phyloP scores from a whole-genome alignment of 2,888 invertebrate species.

The Eupelmus urozonus region DNA sequence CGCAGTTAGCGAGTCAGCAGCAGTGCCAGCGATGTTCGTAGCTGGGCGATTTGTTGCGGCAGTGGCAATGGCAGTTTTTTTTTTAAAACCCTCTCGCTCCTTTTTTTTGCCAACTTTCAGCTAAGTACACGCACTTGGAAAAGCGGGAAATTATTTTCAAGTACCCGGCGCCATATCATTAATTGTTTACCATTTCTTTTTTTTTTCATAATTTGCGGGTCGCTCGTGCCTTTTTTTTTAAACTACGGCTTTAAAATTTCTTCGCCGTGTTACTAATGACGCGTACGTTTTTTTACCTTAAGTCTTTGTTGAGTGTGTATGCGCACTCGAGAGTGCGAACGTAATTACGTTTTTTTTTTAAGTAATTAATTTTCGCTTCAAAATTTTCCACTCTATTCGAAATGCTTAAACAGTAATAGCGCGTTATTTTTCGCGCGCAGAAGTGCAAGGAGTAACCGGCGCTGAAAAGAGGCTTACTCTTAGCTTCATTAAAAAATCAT shows the following conservation, averaged over 20 bases:
- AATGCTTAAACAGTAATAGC: background rate
- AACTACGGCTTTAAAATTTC: constrained; percentile 2
- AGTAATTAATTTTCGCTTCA: background rate
- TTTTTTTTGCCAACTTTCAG: background rate
- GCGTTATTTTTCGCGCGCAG: too few species aligned
- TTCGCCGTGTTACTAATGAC: constrained; percentile 32
- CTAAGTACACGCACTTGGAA: constrained; percentile 20
- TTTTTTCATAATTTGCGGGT: background rate
- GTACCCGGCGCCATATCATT: background rate
- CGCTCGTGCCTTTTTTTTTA: too few species aligned
- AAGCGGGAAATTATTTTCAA: constrained; percentile 41
- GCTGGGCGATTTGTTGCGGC: constrained; percentile 45
- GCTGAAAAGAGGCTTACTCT: too few species aligned
- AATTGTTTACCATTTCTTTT: constrained; percentile 23
- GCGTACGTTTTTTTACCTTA: background rate
- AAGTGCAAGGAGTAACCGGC: too few species aligned
- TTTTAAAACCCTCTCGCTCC: background rate
- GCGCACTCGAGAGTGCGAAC: background rate
- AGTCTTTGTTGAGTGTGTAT: background rate
- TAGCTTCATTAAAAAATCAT: too few species aligned
- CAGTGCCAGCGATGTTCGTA: constrained; percentile 39
- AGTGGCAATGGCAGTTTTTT: constrained; percentile 12
- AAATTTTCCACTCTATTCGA: constrained; percentile 10
- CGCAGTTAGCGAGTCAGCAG: constrained; percentile 41
- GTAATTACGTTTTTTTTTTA: background rate